Evolutionary conservation across 2,113 vertebrate genomes (phyloP).

Genomic region (Connochaetes taurinus): DNA sequence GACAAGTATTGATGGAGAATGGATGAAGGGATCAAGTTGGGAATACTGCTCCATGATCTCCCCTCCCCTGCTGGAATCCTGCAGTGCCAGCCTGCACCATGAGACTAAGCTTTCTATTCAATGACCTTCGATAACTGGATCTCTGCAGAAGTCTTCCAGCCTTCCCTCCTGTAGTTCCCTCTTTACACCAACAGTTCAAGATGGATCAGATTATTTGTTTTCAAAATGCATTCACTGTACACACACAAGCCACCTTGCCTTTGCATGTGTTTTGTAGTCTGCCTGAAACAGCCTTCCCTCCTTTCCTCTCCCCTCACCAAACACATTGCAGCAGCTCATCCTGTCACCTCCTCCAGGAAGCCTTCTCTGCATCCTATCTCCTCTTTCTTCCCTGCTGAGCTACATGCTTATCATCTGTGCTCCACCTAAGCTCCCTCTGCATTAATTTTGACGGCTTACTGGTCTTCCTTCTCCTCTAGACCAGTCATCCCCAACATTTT

Average conservation of each 20-base stretch:
- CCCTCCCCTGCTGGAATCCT: neutral
- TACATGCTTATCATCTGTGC: neutral
- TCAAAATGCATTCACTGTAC: neutral
- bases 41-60: neutral
- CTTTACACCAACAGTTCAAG: neutral
- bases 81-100: neutral
- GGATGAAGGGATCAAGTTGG: neutral
- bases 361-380: neutral
- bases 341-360: neutral
- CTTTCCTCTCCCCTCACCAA: neutral
- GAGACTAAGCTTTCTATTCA: neutral
- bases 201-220: neutral
- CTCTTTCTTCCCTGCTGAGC: neutral
- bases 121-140: neutral
- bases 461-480: neutral
- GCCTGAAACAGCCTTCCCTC: neutral
- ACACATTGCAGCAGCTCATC: neutral
- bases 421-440: neutral
- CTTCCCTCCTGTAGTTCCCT: neutral
- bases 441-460: neutral
- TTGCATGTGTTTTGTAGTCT: neutral
- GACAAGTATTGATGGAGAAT: neutral
- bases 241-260: neutral
- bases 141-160: neutral
- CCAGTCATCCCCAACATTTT: neutral